Base-by-base conservation (phyloP, 2,888 invertebrate genomes). In the Xylota segnis region DNA sequence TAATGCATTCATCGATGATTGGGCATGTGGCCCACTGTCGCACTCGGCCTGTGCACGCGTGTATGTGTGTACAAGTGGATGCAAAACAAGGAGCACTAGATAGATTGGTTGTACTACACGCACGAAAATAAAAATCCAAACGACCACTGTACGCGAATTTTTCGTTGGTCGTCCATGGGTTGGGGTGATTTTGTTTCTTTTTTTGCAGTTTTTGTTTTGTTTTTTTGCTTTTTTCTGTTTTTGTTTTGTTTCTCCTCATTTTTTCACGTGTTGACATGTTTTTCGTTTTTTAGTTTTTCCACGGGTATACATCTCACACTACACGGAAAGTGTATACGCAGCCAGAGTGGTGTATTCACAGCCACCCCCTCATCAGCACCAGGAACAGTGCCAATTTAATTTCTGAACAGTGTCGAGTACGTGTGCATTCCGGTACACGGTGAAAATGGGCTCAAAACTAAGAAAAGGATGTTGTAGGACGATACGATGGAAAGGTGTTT, bases 131-230 rank as follows among this genome's bases (percentile, higher is more conserved):
- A 84, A 84, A 84, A 81, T 84, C 84, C 84, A 84, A 84, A 81
- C 84, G 68, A 70, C 63, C 66, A 63, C 74, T 79, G 58, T 79
- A 74, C 74, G 71, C 81, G 81, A 71, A 77, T 63, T 71, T 76
- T 84, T 76, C 79, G 71, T 65, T 79, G 71, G 59, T 37, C 43
- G 16, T 37, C 34, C 40, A 83, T 86, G 89, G 88, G 88, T 82
- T 84, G 78, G 87, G 83, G 88, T 88, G 88, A 77, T 87, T 89
- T 86, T 87, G 88, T 58, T 86, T 83, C 87, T 81, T 87, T 78
- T 77, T 59, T 76, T 40, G 32, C 27, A 63, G 63, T 75, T 66
- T 58, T 23, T 63, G 68, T 84, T 87, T 81, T 82, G 0, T 34
- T 9, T 34, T 34, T 34, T 68, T n/a, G n/a, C n/a, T 74, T 47